These are phyloP conservation scores for Stichodactyla helianthus DNA, from an alignment of 64 coral and sea anemone species.

Conservation along the genomic window DNA sequence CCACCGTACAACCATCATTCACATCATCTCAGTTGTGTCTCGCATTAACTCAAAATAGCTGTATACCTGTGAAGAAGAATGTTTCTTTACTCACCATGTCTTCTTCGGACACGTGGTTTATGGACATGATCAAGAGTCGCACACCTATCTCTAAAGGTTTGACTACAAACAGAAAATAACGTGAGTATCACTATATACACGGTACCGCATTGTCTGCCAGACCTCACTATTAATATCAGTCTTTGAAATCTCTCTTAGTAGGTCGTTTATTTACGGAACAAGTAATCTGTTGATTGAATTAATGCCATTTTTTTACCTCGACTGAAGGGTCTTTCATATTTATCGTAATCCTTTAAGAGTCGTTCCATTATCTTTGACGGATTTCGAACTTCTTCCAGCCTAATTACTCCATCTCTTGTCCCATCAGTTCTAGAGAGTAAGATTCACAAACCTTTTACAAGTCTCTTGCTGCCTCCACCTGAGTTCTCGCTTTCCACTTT, in stretches of 20 bases:
- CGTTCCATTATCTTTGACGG: background rate
- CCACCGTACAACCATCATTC: no score
- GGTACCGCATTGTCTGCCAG: no score
- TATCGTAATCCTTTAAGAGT: slow-evolving; percentile 31
- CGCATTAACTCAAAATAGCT: background rate
- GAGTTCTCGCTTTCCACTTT: no score
- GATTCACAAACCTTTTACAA: background rate
- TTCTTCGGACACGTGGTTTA: slow-evolving; percentile 11
- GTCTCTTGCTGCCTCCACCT: no score
- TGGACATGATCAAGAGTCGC: background rate
- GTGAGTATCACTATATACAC: no score
- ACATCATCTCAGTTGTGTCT: no score
- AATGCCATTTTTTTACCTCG: background rate
- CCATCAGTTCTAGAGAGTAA: background rate
- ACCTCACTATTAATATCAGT: no score
- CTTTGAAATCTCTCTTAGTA: no score
- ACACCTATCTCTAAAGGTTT: background rate
- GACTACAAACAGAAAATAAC: background rate
- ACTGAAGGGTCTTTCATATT: slow-evolving; percentile 14
- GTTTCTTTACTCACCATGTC: background rate
- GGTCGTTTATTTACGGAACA: background rate
- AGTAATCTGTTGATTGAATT: background rate
- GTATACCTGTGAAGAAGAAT: no score
- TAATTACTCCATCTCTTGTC: background rate
- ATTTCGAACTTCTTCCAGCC: background rate